Base-by-base conservation (phyloP, 2,888 invertebrate species). In the Lasioglossum oenotherae region DNA sequence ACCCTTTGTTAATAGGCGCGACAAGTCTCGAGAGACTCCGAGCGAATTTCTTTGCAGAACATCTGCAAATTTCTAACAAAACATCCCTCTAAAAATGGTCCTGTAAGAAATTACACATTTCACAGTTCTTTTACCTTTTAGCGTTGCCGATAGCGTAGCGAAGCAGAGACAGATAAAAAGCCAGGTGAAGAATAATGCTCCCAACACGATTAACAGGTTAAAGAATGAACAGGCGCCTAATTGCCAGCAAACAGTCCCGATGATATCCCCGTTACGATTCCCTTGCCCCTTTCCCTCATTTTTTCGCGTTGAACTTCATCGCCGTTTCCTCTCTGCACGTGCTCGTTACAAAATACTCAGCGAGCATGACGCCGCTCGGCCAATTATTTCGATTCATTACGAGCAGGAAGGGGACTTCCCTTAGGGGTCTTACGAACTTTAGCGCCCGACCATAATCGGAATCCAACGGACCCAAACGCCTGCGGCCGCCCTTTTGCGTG, bases 361-460 rank as follows among this genome's bases (percentile, higher is more conserved):
- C 77, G 78, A 87, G 91, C 92, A 89, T 92, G 92, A 92, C 91
- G 92, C 86, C 86, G 89, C 84, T 81, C 88, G 75, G 87, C 83
- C 89, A 91, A 91, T 91, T 91, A 91, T 91, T 91, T 85, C 92
- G 93, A 93, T 92, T 93, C 93, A 91, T 93, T 93, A 93, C 90
- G 85, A 87, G 89, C 94, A 93, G 94, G 93, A 94, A 93, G 92
- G 83, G 90, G 87, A 93, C 92, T 94, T 93, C 93, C 93, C 93
- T 91, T 92, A 86, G 84, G 87, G 80, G 60, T 79, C 82, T 74
- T 76, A 73, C 80, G 38, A 87, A 82, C 79, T 81, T 87, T 79
- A 80, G 60, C 80, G 80, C 78, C 75, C 77, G 72, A 82, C 84
- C 85, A 73, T 89, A 80, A 84, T 81, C 80, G 79, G 73, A 79